Percentiles rank a stretch among this genome's conserved stretches.
Conservation (phyloP, 2,113 vertebrate species). For the Pogonocichla stellata region DNA sequence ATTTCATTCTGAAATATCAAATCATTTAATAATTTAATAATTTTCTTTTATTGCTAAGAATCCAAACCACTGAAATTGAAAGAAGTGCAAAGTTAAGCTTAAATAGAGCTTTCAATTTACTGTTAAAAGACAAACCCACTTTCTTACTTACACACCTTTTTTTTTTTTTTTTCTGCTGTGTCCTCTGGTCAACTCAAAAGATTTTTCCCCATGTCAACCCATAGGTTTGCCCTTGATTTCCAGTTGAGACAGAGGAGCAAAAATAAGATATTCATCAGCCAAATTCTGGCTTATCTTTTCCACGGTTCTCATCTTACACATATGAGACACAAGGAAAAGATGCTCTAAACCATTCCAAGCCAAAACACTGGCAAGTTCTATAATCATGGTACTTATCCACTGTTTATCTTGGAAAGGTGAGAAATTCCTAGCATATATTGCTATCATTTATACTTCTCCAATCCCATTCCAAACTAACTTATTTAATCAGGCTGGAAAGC, state of each 20-base stretch:
- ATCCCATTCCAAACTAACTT: not conserved
- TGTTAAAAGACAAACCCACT: not conserved
- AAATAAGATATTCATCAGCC: not conserved
- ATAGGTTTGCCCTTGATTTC: not conserved
- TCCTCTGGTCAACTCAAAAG: not conserved
- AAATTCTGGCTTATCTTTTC: not conserved
- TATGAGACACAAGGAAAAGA: not conserved
- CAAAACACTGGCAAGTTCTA: not conserved
- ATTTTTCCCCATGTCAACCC: not conserved
- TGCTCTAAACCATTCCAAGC: not conserved
- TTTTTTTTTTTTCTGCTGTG: too few species aligned
- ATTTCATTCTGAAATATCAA: not conserved
- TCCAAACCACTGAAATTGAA: not conserved
- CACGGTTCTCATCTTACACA: not conserved
- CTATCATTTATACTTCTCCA: not conserved
- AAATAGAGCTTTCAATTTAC: not conserved
- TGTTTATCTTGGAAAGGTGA: slow-evolving; percentile 31
- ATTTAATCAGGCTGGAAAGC: not conserved
- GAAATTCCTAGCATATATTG: not conserved
- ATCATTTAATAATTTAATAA: not conserved
- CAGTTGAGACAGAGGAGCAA: not conserved
- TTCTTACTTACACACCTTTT: not conserved
- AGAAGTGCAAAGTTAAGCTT: not conserved
- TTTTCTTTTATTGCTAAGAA: not conserved
- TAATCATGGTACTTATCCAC: not conserved